Evolutionary conservation across 2,113 vertebrate genomes (phyloP).

Genomic region (Centropus unirufus): DNA sequence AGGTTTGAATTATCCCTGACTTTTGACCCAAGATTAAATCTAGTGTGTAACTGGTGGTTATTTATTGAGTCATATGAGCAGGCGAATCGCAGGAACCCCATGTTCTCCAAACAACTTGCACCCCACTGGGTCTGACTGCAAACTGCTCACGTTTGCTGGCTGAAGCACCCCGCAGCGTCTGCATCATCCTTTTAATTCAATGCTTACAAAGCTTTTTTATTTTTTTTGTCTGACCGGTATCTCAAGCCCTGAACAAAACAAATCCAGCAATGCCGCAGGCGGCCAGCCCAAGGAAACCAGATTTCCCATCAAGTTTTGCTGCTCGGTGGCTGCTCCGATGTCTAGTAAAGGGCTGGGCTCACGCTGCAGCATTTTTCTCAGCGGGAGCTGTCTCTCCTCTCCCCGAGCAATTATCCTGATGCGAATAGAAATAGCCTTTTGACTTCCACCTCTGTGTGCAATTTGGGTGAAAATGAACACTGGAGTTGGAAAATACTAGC

Average conservation of each 20-base stretch:
- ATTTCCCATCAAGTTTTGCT: background rate
- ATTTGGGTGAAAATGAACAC: slow-evolving; percentile 42
- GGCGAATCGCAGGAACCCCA: slow-evolving; percentile 48
- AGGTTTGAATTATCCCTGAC: slow-evolving; percentile 54
- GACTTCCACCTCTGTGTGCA: background rate
- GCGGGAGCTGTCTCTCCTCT: slow-evolving; percentile 8
- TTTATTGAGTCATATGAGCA: slow-evolving; percentile 43
- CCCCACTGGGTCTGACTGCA: background rate
- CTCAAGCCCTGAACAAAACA: slow-evolving; percentile 46
- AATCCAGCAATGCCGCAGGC: background rate
- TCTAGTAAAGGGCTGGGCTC: slow-evolving; percentile 12
- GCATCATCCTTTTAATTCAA: slow-evolving; percentile 51
- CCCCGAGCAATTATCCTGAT: background rate
- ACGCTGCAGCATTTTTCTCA: background rate
- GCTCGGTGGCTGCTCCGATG: background rate
- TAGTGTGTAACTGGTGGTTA: slow-evolving; percentile 61
- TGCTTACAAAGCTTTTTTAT: background rate
- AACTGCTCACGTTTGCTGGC: slow-evolving; percentile 3
- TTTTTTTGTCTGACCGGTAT: background rate
- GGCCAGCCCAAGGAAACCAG: background rate
- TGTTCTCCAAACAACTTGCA: slow-evolving; percentile 47
- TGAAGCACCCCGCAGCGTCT: slow-evolving; percentile 1
- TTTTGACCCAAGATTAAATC: slow-evolving; percentile 68
- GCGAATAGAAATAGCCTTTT: slow-evolving; percentile 25
- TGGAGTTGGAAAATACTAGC: background rate